phyloP scores from a whole-genome alignment of 2,113 vertebrate genomes.

The Saccopteryx leptura region DNA sequence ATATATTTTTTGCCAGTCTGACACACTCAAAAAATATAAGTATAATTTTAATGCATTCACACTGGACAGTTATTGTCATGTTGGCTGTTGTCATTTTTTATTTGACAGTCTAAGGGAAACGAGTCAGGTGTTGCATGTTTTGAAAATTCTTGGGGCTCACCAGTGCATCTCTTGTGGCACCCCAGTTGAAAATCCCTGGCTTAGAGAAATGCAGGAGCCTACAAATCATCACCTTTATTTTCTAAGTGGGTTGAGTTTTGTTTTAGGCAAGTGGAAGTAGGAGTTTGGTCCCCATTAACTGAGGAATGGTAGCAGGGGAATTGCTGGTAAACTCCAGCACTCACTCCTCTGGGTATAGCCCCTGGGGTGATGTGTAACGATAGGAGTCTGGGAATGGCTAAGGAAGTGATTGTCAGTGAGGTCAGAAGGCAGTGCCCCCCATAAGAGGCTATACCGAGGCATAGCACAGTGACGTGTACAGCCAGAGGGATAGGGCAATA shows the following conservation, averaged over 20 bases:
- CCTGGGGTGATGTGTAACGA: neutral
- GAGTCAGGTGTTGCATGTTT: neutral
- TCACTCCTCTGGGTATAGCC: neutral
- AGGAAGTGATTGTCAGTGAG: neutral
- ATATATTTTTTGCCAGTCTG: neutral
- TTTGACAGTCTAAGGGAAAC: neutral
- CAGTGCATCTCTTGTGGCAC: neutral
- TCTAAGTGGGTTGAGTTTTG: neutral
- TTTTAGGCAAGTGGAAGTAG: neutral
- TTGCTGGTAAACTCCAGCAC: neutral
- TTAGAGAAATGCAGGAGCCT: neutral
- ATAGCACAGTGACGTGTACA: too few relatives aligned
- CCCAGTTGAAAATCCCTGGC: neutral
- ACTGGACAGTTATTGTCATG: neutral
- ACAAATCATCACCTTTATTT: neutral
- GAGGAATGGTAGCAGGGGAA: neutral
- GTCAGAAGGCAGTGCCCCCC: neutral
- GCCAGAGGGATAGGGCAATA: too few relatives aligned
- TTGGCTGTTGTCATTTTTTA: neutral
- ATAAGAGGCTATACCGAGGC: neutral
- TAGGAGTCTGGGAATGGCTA: neutral
- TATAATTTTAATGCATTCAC: neutral
- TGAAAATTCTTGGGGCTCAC: neutral
- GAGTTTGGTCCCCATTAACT: neutral
- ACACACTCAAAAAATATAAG: neutral